Conservation (phyloP, 1,140 invertebrate species). For the Bombyx mandarina region DNA sequence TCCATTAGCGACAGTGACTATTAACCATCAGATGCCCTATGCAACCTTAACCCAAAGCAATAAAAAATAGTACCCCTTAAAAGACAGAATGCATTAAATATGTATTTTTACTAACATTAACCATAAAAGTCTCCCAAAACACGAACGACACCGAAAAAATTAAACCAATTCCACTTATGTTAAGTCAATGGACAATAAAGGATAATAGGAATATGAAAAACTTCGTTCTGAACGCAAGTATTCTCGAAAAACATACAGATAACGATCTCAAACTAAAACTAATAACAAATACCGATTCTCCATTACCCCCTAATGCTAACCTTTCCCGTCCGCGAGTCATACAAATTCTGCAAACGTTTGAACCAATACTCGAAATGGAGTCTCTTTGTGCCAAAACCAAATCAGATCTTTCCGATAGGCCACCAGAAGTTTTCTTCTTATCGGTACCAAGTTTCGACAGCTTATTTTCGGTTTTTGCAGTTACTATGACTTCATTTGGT, state of each 20-base stretch:
- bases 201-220: neutral
- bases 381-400: constrained; percentile 40
- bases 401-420: constrained; percentile 44
- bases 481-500: constrained; percentile 37
- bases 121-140: too few species aligned
- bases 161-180: too few species aligned
- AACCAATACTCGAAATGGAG: constrained; percentile 59
- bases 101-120: too few species aligned
- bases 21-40: too few species aligned
- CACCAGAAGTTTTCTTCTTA: constrained; percentile 44
- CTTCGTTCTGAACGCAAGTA: neutral
- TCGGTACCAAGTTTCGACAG: constrained; percentile 27
- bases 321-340: constrained; percentile 63
- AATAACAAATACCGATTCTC: too few species aligned
- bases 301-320: constrained; percentile 15
- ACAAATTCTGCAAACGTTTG: constrained; percentile 63
- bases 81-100: too few species aligned
- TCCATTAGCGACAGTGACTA: too few species aligned
- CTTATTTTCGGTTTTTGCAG: constrained; percentile 22
- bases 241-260: neutral
- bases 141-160: too few species aligned
- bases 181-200: too few species aligned
- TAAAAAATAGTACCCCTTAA: too few species aligned
- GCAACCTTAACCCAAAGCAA: too few species aligned
- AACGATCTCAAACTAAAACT: too few species aligned